phyloP scores from a whole-genome alignment of 37 sponge, comb jelly and placozoan genomes.

The Axinella damicornis region DNA sequence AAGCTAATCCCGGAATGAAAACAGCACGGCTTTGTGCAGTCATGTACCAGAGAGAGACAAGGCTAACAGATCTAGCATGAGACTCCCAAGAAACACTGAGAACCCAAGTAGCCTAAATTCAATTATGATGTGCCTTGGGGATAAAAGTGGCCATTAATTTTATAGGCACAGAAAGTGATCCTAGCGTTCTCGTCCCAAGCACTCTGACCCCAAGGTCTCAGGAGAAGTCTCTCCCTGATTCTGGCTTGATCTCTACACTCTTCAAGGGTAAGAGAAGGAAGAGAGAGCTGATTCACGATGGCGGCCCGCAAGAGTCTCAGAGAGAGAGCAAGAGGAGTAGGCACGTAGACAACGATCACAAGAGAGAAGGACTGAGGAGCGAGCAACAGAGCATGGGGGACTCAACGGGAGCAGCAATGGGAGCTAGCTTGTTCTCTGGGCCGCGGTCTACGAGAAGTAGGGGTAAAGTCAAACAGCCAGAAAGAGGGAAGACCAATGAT shows the following conservation, averaged over 20 bases:
- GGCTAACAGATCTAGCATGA: too few relatives aligned
- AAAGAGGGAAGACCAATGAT: background rate
- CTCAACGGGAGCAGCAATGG: background rate
- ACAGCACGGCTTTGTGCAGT: too few relatives aligned
- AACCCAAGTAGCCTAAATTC: too few relatives aligned
- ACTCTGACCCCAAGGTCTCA: conserved; percentile 25
- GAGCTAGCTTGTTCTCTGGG: background rate
- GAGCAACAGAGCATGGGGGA: background rate
- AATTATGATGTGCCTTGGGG: too few relatives aligned
- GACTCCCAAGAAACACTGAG: too few relatives aligned
- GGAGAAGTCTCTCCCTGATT: background rate
- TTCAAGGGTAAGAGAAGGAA: conserved; percentile 25
- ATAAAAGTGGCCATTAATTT: too few relatives aligned
- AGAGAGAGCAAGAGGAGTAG: background rate
- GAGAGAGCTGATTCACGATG: background rate
- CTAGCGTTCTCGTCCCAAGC: conserved; percentile 34
- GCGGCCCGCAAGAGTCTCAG: background rate
- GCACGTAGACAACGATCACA: background rate
- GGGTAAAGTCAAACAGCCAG: background rate
- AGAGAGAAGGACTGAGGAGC: background rate
- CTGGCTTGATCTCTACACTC: conserved; percentile 11
- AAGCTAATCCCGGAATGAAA: too few relatives aligned
- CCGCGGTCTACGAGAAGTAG: background rate
- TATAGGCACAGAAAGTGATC: conserved; percentile 1
- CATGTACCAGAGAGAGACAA: too few relatives aligned